Evolutionary conservation across 2,797 vertebrate species (phyloP), one percentile per base, ranked within the genome.

Genomic region (Pitangus sulphuratus): DNA sequence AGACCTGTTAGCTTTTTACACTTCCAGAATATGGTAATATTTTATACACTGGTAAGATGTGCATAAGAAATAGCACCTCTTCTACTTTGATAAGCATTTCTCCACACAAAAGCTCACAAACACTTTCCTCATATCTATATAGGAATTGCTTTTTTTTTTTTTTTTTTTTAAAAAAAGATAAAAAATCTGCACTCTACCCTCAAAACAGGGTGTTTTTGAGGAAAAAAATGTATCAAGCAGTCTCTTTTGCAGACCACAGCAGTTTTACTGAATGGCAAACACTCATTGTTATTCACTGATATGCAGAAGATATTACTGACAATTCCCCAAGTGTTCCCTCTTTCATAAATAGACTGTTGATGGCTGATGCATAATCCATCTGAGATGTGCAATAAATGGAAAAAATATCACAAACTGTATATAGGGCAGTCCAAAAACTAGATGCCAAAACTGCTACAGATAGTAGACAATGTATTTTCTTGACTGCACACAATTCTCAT

Each of bases 261-360:
- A 97, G 69, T 97, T 98, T 96, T 82, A 84, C 62, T 87, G 95
- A 96, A 93, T 70, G 64, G 53, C 91, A 96, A 97, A 95, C 56
- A 42, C 94, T 98, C 95, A 97, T 98, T 98, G 97, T 85, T 93
- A 97, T 97, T 93, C 86, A 80, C 79, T 84, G 89, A 96, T 97
- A 97, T 85, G 78, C 96, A 97, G 93, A 97, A 50, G 44, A 96
- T 96, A 93, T 93, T 95, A 87, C 86, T 97, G 95, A 96, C 95
- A 97, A 97, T 97, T 97, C 96, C 96, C 96, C 84, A 65, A 91
- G 89, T 80, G 64, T 70, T 95, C 71, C 47, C 33, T 87, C 84
- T 96, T 96, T 96, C 86, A 96, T 93, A 97, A 97, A 93, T 93
- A 97, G 90, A 84, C 90, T 97, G 94, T 78, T 94, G 94, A 95